Evolutionary conservation across 2,888 invertebrate genomes (phyloP).

Genomic region (Nematopogon swammerdamellus): DNA sequence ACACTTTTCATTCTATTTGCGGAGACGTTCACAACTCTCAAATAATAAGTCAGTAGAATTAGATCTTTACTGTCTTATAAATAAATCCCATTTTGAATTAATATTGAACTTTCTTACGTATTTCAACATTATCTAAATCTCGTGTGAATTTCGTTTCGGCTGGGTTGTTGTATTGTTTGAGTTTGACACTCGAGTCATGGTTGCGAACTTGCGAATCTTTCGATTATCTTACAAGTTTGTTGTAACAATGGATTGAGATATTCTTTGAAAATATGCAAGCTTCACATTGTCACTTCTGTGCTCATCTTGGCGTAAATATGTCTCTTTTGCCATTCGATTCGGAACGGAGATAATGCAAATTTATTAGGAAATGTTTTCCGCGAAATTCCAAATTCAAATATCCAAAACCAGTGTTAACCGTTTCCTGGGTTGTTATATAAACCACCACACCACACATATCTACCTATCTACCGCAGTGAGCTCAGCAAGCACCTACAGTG

Average conservation of each 20-base stretch:
- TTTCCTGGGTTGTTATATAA: too few relatives aligned
- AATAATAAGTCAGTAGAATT: not conserved
- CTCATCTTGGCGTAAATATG: too few relatives aligned
- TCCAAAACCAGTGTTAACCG: too few relatives aligned
- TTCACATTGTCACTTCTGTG: too few relatives aligned
- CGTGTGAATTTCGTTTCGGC: not conserved
- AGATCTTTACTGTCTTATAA: not conserved
- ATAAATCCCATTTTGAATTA: not conserved
- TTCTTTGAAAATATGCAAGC: not conserved
- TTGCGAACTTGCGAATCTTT: not conserved
- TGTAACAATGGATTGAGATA: not conserved
- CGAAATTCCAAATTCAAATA: too few relatives aligned
- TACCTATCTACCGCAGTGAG: too few relatives aligned
- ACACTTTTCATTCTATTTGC: not conserved
- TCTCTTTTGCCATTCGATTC: too few relatives aligned
- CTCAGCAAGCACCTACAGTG: too few relatives aligned
- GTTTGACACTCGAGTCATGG: not conserved
- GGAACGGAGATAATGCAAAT: too few relatives aligned
- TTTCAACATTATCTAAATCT: not conserved
- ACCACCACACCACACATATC: too few relatives aligned
- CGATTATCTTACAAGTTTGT: not conserved
- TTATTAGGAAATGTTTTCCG: too few relatives aligned
- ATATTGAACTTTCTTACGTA: not conserved
- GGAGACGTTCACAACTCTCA: not conserved
- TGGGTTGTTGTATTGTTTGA: not conserved